Evolutionary conservation across 2,888 invertebrate genomes (phyloP).

Genomic region (Gisinianus flammeolus): DNA sequence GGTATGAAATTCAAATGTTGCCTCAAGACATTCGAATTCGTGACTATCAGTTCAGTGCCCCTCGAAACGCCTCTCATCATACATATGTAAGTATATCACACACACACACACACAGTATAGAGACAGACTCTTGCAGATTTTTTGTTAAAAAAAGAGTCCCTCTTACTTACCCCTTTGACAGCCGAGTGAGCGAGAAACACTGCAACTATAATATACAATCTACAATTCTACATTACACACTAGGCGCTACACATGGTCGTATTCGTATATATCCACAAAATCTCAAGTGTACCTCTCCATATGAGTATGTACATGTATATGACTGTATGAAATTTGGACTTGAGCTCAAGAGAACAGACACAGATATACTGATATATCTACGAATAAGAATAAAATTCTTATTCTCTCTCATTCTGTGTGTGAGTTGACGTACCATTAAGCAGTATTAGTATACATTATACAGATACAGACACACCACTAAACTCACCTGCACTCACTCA

Average conservation of each 20-base stretch:
- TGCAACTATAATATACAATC: background rate
- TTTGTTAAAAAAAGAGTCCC: background rate
- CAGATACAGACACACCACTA: too few relatives aligned
- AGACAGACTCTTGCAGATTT: background rate
- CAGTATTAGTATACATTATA: background rate
- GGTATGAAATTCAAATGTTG: too few relatives aligned
- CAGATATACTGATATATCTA: too few relatives aligned
- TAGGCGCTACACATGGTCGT: background rate
- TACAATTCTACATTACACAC: background rate
- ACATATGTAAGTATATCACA: too few relatives aligned
- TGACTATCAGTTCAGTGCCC: slow-evolving; percentile 53
- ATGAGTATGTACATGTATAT: background rate
- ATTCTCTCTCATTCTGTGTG: background rate
- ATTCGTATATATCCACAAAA: background rate
- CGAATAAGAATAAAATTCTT: too few relatives aligned
- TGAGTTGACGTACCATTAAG: background rate
- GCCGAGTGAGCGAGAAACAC: slow-evolving; percentile 16
- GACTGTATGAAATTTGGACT: background rate
- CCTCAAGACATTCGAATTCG: slow-evolving; percentile 41
- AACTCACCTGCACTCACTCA: too few relatives aligned
- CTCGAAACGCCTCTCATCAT: slow-evolving; percentile 47
- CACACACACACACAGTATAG: background rate
- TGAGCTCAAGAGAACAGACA: too few relatives aligned
- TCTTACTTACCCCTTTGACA: slow-evolving; percentile 9
- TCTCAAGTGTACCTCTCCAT: background rate